Evolutionary conservation across 2,113 vertebrate species (phyloP).

Genomic region (human (Homo sapiens)): DNA sequence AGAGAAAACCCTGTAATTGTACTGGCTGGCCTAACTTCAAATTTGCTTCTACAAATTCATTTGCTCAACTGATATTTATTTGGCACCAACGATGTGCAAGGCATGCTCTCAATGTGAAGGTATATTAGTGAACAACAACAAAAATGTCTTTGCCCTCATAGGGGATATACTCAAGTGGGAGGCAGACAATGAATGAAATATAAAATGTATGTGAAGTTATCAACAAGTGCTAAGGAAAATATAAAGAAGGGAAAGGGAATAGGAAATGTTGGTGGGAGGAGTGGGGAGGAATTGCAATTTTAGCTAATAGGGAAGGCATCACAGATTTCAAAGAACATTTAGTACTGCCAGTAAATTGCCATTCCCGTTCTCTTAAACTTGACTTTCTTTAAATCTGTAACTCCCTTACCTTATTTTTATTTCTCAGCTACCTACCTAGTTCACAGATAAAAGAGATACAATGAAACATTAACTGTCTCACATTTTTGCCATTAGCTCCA

Average conservation of each 20-base stretch:
- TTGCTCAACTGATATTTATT: background rate
- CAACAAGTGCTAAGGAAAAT: background rate
- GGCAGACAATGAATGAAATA: background rate
- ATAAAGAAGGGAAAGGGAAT: background rate
- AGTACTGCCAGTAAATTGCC: background rate
- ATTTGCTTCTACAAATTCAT: background rate
- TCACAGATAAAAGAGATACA: background rate
- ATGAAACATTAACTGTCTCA: background rate
- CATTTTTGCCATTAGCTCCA: background rate
- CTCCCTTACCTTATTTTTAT: background rate
- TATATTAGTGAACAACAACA: background rate
- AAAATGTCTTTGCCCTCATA: background rate
- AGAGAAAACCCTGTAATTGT: background rate
- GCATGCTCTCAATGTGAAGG: background rate
- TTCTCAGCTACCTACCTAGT: background rate
- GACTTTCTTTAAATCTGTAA: background rate
- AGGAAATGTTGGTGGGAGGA: background rate
- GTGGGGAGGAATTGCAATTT: background rate
- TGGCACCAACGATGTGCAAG: background rate
- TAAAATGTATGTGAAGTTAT: conserved; percentile 1
- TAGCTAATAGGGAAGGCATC: background rate
- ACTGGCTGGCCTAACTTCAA: background rate
- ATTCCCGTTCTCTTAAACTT: background rate
- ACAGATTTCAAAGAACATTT: background rate
- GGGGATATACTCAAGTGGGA: background rate